phyloP scores from a whole-genome alignment of 2,888 invertebrate genomes.

The Melanargia galathea region DNA sequence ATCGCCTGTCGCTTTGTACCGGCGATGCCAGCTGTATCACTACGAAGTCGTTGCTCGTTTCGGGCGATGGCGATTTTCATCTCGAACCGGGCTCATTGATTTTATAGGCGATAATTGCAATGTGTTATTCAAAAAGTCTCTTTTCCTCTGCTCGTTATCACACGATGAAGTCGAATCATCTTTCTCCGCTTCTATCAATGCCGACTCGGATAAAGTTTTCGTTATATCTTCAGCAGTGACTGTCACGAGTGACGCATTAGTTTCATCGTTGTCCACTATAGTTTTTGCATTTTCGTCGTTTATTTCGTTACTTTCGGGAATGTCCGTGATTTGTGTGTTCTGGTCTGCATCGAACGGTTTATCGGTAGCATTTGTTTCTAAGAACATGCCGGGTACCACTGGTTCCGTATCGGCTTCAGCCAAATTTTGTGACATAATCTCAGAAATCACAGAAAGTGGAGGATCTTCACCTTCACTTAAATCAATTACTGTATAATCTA shows the following conservation, averaged over 20 bases:
- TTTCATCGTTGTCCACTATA: slow-evolving; percentile 33
- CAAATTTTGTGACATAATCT: slow-evolving; percentile 44
- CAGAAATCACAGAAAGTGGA: slow-evolving; percentile 46
- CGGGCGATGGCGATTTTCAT: slow-evolving; percentile 62
- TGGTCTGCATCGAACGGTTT: not conserved
- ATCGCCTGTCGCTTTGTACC: slow-evolving; percentile 64
- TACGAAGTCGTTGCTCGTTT: slow-evolving; percentile 65
- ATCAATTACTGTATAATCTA: slow-evolving; percentile 49
- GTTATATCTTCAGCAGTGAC: slow-evolving; percentile 46
- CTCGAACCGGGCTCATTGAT: slow-evolving; percentile 63
- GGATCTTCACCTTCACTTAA: slow-evolving; percentile 48
- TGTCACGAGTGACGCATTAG: slow-evolving; percentile 25
- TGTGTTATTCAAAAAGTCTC: slow-evolving; percentile 82
- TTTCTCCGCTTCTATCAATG: slow-evolving; percentile 39
- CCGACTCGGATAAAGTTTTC: slow-evolving; percentile 45
- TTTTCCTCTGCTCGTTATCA: slow-evolving; percentile 66
- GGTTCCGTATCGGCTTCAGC: slow-evolving; percentile 68
- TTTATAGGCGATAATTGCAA: slow-evolving; percentile 84
- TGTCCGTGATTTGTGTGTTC: not conserved
- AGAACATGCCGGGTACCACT: slow-evolving; percentile 46
- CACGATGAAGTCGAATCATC: slow-evolving; percentile 63
- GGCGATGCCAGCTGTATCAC: slow-evolving; percentile 68
- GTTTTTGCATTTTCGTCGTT: slow-evolving; percentile 13
- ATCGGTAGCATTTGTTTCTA: slow-evolving; percentile 12
- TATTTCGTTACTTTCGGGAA: not conserved